Evolutionary conservation across 2,113 vertebrate genomes (phyloP).

Genomic region (Xenopus laevis): DNA sequence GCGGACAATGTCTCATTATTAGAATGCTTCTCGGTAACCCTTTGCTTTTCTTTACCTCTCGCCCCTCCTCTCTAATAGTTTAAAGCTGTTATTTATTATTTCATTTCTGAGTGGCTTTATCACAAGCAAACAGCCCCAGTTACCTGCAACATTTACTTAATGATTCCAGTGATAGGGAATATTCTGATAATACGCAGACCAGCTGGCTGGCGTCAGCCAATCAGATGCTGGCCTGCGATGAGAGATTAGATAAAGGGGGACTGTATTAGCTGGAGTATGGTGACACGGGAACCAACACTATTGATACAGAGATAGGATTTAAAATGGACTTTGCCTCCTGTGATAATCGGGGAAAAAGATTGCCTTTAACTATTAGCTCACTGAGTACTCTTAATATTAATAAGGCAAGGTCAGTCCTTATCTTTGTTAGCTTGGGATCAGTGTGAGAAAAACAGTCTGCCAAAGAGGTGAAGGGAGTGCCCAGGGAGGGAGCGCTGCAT

Average conservation of each 20-base stretch:
- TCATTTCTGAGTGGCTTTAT: slow-evolving; percentile 56
- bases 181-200: slow-evolving; percentile 60
- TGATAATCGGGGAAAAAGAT: slow-evolving; percentile 49
- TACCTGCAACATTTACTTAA: slow-evolving; percentile 71
- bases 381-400: slow-evolving; percentile 42
- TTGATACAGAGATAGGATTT: slow-evolving; percentile 48
- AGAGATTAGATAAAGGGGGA: slow-evolving; percentile 67
- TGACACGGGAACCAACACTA: slow-evolving; percentile 43
- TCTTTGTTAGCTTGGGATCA: not conserved
- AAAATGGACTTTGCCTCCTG: slow-evolving; percentile 59
- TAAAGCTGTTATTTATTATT: slow-evolving; percentile 36
- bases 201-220: slow-evolving; percentile 60
- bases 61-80: slow-evolving; percentile 29
- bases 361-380: slow-evolving; percentile 46
- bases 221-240: slow-evolving; percentile 62
- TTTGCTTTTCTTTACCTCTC: not conserved
- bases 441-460: not conserved
- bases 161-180: slow-evolving; percentile 66
- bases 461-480: not conserved
- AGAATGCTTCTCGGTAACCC: not conserved
- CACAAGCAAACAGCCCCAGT: slow-evolving; percentile 55
- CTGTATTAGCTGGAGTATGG: slow-evolving; percentile 55
- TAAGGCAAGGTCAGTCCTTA: slow-evolving; percentile 12
- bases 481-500: not conserved
- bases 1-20: not conserved